Conservation (phyloP, 53 echinoderm and acorn worm species). For the Mesocentrotus franciscanus region DNA sequence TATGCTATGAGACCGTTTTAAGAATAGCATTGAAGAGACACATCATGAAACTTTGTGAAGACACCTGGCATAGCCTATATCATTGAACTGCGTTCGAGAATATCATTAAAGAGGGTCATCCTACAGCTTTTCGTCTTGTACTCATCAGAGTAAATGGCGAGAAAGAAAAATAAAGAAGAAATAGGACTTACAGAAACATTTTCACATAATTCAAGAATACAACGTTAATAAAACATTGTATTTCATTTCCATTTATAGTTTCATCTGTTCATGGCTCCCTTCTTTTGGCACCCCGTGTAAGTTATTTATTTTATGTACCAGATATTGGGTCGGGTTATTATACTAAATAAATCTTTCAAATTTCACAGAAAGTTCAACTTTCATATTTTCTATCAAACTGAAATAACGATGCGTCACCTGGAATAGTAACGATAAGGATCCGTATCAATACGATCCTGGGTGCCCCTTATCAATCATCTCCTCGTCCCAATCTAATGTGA, state of each 20-base stretch:
- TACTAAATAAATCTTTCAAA: background rate
- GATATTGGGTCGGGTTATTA: background rate
- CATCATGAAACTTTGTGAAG: no score
- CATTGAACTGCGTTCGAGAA: no score
- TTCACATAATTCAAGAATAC: no score
- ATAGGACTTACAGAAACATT: no score
- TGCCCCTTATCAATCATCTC: background rate
- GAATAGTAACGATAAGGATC: background rate
- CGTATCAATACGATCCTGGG: background rate
- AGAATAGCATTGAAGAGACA: no score
- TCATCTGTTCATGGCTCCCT: background rate
- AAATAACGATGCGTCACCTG: conserved; percentile 24
- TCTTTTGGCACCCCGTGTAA: background rate
- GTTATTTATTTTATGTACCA: background rate
- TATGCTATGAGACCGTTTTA: no score
- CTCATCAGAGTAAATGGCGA: no score
- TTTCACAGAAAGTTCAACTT: background rate
- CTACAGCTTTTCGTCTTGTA: no score
- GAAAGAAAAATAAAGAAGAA: no score
- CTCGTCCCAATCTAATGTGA: conserved; percentile 21
- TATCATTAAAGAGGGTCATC: no score
- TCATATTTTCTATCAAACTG: background rate
- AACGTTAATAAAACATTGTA: no score
- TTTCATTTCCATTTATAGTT: background rate
- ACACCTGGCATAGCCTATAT: no score